Base-by-base conservation (phyloP, 2,797 vertebrate species). In the Darevskia mixta region DNA sequence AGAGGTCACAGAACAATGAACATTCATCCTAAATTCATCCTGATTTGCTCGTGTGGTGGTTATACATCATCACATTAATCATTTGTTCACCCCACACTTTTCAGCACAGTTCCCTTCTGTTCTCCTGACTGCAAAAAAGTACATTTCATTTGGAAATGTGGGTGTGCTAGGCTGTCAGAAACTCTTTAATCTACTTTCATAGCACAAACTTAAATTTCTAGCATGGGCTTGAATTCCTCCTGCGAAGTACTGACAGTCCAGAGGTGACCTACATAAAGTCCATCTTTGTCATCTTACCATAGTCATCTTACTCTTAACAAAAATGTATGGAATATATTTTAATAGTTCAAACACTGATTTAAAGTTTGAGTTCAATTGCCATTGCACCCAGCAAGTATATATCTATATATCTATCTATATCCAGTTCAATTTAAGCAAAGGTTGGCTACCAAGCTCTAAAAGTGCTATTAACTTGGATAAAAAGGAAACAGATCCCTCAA, bases 351-450 rank as follows among this genome's bases (percentile, higher is more conserved):
- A 77, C 25, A 49, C 69, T 90, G 66, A 3, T 85, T 66, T 87
- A 86, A 25, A 78, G 27, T 7, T 90, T 23, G 35, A 64, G 25
- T 77, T 90, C 81, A 87, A 11, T 49, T 88, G 64, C 67, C 38
- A 85, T 23, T 82, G 79, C 76, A 93, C 77, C 23, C 20, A 83
- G 72, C 25, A 66, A 35, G 38, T 76, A 23, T 75, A 73, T 72
- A 79, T 61, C 17, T n/a, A 72, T 32, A 17, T 32, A 72, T 18
- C 5, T 72, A 61, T 27, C 27, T 58, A 91, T 23, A 88, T 85
- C 87, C 91, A 71, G 86, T 91, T 81, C 89, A 85, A 27, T 94
- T 91, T 72, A 77, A 45, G 55, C 72, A 69, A 77, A 72, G 73
- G 32, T 71, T 86, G 85, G 84, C 82, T 81, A 43, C 45, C 64